Percentiles rank a stretch among this genome's conserved stretches.
These are phyloP conservation scores for Zaprionus vittiger DNA, from an alignment of 1,140 invertebrate species.

Conservation along the genomic window DNA sequence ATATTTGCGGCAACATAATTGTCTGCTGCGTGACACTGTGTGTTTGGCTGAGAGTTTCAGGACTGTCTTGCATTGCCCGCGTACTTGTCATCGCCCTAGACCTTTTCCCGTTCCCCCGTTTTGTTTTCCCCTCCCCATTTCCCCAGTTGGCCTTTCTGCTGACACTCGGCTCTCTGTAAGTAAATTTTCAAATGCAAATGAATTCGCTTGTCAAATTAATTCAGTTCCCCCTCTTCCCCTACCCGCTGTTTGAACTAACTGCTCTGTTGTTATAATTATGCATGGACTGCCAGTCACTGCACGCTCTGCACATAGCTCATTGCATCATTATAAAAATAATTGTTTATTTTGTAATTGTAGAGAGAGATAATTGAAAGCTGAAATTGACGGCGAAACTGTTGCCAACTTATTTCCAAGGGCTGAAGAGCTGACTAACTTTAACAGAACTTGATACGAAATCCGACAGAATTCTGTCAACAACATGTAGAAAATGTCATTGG, in stretches of 20 bases:
- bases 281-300: conserved; percentile 14
- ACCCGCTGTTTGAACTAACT: background rate
- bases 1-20: conserved; percentile 65
- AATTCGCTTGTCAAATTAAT: conserved; percentile 55
- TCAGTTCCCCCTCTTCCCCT: background rate
- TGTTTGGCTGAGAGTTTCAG: conserved; percentile 22
- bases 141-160: background rate
- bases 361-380: conserved; percentile 32
- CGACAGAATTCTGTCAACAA: background rate
- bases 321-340: conserved; percentile 46
- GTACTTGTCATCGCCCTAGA: conserved; percentile 18
- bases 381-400: background rate
- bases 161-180: conserved; percentile 17
- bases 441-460: background rate
- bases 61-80: conserved; percentile 39
- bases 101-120: background rate
- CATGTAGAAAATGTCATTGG: background rate
- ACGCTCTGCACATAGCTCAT: conserved; percentile 10
- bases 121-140: too few species aligned
- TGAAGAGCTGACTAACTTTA: background rate
- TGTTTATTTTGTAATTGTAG: conserved; percentile 35
- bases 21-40: conserved; percentile 43
- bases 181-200: conserved; percentile 64
- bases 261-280: conserved; percentile 28
- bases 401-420: background rate